Evolutionary conservation across 2,797 vertebrate species (phyloP).

Genomic region (Leptatherina wallacei): DNA sequence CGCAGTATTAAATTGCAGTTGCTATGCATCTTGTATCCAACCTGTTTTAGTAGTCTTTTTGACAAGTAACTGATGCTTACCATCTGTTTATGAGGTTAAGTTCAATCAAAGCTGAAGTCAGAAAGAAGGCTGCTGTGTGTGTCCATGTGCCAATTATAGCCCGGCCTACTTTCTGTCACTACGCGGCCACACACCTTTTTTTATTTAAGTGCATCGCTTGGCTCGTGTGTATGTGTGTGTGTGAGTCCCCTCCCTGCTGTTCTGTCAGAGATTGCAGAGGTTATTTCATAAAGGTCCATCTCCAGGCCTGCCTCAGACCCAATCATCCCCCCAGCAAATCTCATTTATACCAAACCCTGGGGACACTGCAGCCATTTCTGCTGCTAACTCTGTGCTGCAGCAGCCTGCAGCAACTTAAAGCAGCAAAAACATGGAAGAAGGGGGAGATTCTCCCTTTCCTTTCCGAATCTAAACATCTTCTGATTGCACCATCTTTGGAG

Average conservation of each 20-base stretch:
- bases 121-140: background rate
- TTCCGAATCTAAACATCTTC: slow-evolving; percentile 3
- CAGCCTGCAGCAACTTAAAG: slow-evolving; percentile 39
- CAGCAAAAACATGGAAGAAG: slow-evolving; percentile 24
- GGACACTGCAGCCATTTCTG: slow-evolving; percentile 63
- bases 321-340: slow-evolving; percentile 74
- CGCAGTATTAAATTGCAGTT: background rate
- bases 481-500: background rate
- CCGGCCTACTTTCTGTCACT: slow-evolving; percentile 21
- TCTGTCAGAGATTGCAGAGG: slow-evolving; percentile 62
- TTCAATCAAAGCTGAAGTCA: slow-evolving; percentile 9
- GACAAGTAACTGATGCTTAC: background rate
- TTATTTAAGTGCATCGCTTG: slow-evolving; percentile 30
- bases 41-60: background rate
- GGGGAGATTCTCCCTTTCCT: background rate
- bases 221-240: slow-evolving; percentile 10
- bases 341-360: slow-evolving; percentile 68
- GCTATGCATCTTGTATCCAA: background rate
- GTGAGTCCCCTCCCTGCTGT: slow-evolving; percentile 37
- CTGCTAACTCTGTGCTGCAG: slow-evolving; percentile 49
- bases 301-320: slow-evolving; percentile 70
- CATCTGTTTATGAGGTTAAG: background rate
- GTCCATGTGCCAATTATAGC: slow-evolving; percentile 13
- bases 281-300: slow-evolving; percentile 74
- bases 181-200: slow-evolving; percentile 21